A percentile compares a stretch with the other conserved stretches of the same genome.
Conservation (phyloP, 2,797 vertebrate species). For the Alexandromys oeconomus region DNA sequence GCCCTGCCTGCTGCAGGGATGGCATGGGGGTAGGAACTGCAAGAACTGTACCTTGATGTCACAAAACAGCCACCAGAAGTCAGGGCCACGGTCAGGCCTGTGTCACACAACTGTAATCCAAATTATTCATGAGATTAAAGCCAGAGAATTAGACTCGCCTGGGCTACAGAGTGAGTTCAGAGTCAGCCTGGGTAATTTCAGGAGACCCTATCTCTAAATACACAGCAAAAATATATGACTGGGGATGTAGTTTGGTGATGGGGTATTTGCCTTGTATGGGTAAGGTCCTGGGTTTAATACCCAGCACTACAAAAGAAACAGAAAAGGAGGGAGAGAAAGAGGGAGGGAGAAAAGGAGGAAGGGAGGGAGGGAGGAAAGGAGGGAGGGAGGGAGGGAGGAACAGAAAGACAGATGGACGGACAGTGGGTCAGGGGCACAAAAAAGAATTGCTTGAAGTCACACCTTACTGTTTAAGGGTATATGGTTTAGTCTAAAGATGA, state of each 20-base stretch:
- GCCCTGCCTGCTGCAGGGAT: background rate
- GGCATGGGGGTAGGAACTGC: too few relatives aligned
- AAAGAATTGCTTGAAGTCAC: background rate
- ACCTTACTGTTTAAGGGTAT: background rate
- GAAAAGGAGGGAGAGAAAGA: too few relatives aligned
- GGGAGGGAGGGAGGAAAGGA: accelerated
- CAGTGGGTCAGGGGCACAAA: background rate
- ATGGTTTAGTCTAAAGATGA: background rate
- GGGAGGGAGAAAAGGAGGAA: background rate
- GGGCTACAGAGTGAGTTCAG: background rate
- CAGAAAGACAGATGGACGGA: too few relatives aligned
- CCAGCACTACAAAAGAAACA: background rate
- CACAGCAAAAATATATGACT: too few relatives aligned
- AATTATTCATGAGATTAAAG: background rate
- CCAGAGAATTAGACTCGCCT: background rate
- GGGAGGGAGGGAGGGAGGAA: background rate
- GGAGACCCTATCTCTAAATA: background rate
- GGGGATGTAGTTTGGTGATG: too few relatives aligned
- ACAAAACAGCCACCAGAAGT: background rate
- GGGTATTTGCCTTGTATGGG: background rate
- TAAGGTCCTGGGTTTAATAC: background rate
- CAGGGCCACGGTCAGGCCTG: background rate
- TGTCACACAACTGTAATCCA: background rate
- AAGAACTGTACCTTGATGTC: background rate
- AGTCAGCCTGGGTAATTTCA: background rate